Evolutionary conservation across 2,113 vertebrate genomes (phyloP), one percentile per base, ranked within the genome.

Genomic region (Elanoides forficatus): DNA sequence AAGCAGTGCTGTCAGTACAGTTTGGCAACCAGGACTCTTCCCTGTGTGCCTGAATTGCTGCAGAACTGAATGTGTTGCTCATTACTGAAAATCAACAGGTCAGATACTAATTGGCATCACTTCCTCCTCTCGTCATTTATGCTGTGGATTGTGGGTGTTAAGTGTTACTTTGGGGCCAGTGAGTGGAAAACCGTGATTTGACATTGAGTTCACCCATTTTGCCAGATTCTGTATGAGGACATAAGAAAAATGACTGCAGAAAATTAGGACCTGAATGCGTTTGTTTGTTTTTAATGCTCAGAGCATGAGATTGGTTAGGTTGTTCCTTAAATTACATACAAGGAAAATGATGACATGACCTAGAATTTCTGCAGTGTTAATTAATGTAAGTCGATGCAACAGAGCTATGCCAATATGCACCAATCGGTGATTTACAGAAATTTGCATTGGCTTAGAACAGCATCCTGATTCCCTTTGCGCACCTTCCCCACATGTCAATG

Each of bases 351-450:
- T 84, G 52, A 38, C 18, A 45, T 9, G 9, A 22, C 23, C 19
- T 95, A 40, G 52, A 85, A 85, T 85, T 86, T 94, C 60, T 96
- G 40, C 76, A 83, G 15, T 91, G 36, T 74, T 91, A 86, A 71
- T 81, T 90, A 89, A 56, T 13, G 26, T 43, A 40, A 81, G 47
- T 81, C 0, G 4, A n/a, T 72, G 60, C 18, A 79, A 55, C 34
- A 67, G 47, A 83, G 11, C n/a, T 63, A 7, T 85, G 22, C 8
- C 11, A 68, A 32, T 85, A 68, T 87, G 36, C 17, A 60, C 16
- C 56, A 55, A 62, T 15, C 52, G 26, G 21, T 74, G 34, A 81
- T 71, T 83, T 67, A 72, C 32, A 78, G 75, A 71, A 93, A 88
- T 83, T 71, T 94, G 15, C 68, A 38, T 52, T 91, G 47, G 4